Base-by-base conservation (phyloP, 2,113 vertebrate genomes). In the Athene cunicularia region DNA sequence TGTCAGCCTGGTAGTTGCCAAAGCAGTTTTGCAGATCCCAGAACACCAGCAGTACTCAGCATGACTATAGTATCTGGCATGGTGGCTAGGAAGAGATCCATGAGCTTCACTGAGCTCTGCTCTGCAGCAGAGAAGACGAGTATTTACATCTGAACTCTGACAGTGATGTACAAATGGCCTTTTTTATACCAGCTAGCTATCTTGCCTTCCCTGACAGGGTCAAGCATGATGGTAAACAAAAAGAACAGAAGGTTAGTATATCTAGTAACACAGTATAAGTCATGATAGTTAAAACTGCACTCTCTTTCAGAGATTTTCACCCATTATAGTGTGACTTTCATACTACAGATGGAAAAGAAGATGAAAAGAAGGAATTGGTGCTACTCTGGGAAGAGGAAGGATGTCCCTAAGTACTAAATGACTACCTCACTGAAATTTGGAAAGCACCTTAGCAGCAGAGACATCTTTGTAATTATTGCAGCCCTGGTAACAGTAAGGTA, bases 11-110 rank as follows among this genome's bases (percentile, higher is more conserved):
- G 53, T 37, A 71, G 90, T 22, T 96, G 93, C 95, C 93, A 95
- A 88, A 96, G 85, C 60, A 90, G 52, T 63, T 95, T 68, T 91
- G 84, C 64, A 94, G 60, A 96, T 74, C 45, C 37, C 84, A 79
- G 94, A 94, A 81, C 72, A 80, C 64, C 14, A 5, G 63, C 73
- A 72, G 76, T 35, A 71, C 43, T 82, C 77, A 66, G 77, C 23
- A 70, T 21, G 74, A 88, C 94, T 89, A 56, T 1, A 95, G 77
- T 64, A 96, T 53, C 88, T 96, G 90, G 77, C 86, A 80, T 27
- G 49, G 87, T 0, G 26, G 50, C 55, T 71, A 63, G 37, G 32
- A 74, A 82, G 49, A 80, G 37, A 89, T 45, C 35, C 22, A 20
- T 3, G 33, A 68, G 86, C 63, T 88, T 68, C 50, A 64, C 58